Percentiles rank a stretch among this genome's conserved stretches.
Conservation (phyloP, 92 coral and sea anemone species). For the Zoanthus sociatus region DNA sequence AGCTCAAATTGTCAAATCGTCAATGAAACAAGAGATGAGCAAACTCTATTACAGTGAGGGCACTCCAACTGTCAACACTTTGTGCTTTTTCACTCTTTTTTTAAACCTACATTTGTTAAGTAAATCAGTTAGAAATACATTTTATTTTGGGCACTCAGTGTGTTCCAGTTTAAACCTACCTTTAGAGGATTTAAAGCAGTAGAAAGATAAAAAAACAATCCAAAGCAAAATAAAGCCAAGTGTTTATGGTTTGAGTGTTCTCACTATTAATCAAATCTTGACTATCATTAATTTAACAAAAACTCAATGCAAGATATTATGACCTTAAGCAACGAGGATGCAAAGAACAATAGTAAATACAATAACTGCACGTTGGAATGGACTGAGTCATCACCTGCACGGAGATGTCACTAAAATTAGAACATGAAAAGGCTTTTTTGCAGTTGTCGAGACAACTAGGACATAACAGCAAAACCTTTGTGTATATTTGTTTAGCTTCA, state of each 20-base stretch:
- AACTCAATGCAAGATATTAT: background rate
- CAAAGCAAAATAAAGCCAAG: constrained; percentile 10
- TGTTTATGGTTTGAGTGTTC: constrained; percentile 20
- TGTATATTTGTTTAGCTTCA: too few species aligned
- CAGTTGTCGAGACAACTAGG: too few species aligned
- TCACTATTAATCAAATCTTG: constrained; percentile 5
- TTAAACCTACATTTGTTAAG: constrained; percentile 1
- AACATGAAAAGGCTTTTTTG: too few species aligned
- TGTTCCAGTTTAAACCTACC: constrained; percentile 4
- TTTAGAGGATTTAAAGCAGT: background rate
- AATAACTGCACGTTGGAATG: too few species aligned
- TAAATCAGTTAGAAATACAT: constrained; percentile 10
- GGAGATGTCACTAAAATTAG: too few species aligned
- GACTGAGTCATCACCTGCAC: too few species aligned
- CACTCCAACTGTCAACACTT: constrained; percentile 4
- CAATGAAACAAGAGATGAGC: constrained; percentile 11
- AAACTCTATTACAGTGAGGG: background rate
- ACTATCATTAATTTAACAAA: background rate
- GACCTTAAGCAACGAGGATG: too few species aligned
- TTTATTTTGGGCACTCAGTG: constrained; percentile 10
- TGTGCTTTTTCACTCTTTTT: constrained; percentile 5
- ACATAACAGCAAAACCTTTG: too few species aligned
- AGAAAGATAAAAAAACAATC: background rate
- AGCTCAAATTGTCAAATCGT: background rate
- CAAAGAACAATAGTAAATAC: too few species aligned